Percentiles rank a stretch among this genome's conserved stretches.
Evolutionary conservation across 2,113 vertebrate genomes (phyloP).

Genomic region (Heliornis fulica): DNA sequence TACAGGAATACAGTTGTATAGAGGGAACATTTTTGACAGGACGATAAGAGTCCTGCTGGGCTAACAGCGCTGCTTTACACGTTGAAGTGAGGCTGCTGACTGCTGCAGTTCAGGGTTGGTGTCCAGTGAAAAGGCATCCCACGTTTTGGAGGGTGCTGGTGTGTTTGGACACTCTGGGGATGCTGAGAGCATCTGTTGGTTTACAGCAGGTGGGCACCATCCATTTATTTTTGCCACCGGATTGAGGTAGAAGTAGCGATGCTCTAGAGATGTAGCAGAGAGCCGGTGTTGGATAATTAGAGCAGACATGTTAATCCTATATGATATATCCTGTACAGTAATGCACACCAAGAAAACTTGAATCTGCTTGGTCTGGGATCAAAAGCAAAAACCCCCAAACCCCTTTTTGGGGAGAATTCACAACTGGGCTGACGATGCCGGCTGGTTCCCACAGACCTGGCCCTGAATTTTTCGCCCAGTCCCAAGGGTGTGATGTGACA

Average conservation of each 20-base stretch:
- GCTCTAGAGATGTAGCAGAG: background rate
- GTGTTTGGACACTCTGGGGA: background rate
- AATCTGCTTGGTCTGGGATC: background rate
- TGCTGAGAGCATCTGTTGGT: background rate
- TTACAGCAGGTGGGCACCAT: background rate
- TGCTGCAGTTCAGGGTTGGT: background rate
- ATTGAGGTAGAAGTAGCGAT: background rate
- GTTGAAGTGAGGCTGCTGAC: background rate
- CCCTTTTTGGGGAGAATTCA: background rate
- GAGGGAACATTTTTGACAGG: background rate
- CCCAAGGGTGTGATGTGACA: background rate
- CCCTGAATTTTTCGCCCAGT: background rate
- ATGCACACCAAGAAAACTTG: background rate
- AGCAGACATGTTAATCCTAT: fast-evolving
- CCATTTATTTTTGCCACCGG: background rate
- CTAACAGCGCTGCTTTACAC: background rate
- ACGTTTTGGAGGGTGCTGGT: background rate
- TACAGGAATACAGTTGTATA: background rate
- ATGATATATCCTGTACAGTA: background rate
- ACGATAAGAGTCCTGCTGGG: background rate
- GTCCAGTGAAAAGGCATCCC: background rate
- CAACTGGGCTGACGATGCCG: fast-evolving
- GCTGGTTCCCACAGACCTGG: background rate
- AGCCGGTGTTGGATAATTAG: background rate
- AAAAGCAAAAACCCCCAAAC: background rate